Conservation (phyloP, 2,797 vertebrate species). For the Danio jaintianensis region DNA sequence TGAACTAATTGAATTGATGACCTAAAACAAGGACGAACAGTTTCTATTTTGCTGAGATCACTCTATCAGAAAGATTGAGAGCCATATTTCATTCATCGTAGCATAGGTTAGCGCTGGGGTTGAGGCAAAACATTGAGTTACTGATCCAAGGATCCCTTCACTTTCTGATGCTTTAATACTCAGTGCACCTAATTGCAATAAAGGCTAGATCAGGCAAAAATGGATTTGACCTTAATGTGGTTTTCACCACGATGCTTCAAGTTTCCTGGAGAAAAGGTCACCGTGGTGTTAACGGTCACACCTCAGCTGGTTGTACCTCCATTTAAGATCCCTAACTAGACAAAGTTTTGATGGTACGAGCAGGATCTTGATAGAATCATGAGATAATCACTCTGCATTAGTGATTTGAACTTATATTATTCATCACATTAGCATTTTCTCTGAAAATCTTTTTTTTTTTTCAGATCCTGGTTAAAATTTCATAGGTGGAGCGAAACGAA, state of each 20-base stretch:
- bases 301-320: conserved; percentile 34
- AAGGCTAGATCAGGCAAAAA: conserved; percentile 43
- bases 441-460: conserved; percentile 52
- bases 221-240: conserved; percentile 34
- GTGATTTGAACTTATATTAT: not conserved
- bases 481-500: conserved; percentile 79
- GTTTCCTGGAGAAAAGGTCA: conserved; percentile 30
- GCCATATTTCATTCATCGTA: conserved; percentile 50
- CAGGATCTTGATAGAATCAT: conserved; percentile 12
- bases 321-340: conserved; percentile 28
- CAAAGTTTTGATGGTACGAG: conserved; percentile 19
- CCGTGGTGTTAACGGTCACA: conserved; percentile 30
- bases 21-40: conserved; percentile 66
- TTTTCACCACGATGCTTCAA: conserved; percentile 34
- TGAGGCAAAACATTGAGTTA: conserved; percentile 28
- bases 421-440: conserved; percentile 66
- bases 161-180: conserved; percentile 30
- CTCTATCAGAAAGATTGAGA: conserved; percentile 45
- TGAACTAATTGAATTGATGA: conserved; percentile 72
- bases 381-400: not conserved
- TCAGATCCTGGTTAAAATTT: conserved; percentile 68
- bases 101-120: conserved; percentile 33
- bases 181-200: conserved; percentile 33
- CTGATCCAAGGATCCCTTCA: conserved; percentile 29
- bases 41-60: conserved; percentile 52